A percentile compares a stretch with the other conserved stretches of the same genome.
These are phyloP conservation scores for Leucoptera coffeella DNA, from an alignment of 2,888 invertebrate species.

Conservation along the genomic window DNA sequence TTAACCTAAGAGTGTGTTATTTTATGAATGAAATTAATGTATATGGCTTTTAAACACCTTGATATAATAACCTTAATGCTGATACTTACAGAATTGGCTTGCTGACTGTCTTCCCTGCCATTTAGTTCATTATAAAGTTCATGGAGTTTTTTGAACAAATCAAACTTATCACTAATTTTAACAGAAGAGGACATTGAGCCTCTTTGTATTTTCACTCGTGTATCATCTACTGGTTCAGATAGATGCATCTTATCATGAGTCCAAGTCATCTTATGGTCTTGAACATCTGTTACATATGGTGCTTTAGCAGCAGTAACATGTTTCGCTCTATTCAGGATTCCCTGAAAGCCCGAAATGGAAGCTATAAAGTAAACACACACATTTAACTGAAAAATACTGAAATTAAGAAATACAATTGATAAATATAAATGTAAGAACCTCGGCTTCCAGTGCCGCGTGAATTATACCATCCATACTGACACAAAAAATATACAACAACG, in stretches of 20 bases:
- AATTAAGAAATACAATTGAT: conserved; percentile 12
- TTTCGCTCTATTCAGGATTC: conserved; percentile 44
- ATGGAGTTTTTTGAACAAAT: conserved; percentile 45
- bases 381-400: conserved; percentile 1
- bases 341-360: conserved; percentile 18
- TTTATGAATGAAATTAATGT: too few species aligned
- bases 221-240: conserved; percentile 42
- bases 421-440: conserved; percentile 34
- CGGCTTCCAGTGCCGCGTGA: conserved; percentile 54
- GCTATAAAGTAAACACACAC: background rate
- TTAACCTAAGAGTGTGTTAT: too few species aligned
- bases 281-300: conserved; percentile 39
- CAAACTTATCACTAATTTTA: conserved; percentile 35
- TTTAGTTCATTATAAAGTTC: conserved; percentile 42
- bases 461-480: conserved; percentile 54
- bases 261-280: conserved; percentile 51
- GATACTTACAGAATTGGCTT: conserved; percentile 41
- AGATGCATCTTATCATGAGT: conserved; percentile 46
- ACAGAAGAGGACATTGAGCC: conserved; percentile 24
- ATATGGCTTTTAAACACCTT: too few species aligned
- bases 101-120: conserved; percentile 35
- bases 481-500: conserved; percentile 38
- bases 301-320: conserved; percentile 42
- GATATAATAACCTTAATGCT: too few species aligned
- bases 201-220: conserved; percentile 40